These are phyloP conservation scores for Labrus mixtus DNA, from an alignment of 2,113 vertebrate species.

Conservation along the genomic window DNA sequence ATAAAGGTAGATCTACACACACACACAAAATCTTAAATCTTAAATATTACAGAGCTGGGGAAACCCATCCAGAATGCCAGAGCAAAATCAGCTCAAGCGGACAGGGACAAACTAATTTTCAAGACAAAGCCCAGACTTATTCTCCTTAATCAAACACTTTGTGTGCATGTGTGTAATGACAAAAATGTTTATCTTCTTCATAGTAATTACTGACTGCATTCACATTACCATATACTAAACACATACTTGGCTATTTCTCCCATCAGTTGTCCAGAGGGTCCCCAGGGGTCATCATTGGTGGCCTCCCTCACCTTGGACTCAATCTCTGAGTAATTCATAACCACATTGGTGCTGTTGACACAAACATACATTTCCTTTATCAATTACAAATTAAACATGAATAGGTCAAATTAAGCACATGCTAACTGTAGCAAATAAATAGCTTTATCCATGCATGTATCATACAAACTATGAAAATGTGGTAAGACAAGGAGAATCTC, in stretches of 20 bases:
- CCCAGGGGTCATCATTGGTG: constrained; percentile 99
- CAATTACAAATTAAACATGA: not conserved
- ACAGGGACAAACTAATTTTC: not conserved
- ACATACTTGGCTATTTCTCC: constrained; percentile 97
- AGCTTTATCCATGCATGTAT: no score
- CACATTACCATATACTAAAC: not conserved
- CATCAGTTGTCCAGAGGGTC: constrained; percentile 99
- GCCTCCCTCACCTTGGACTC: constrained; percentile 99
- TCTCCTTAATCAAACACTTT: not conserved
- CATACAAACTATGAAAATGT: no score
- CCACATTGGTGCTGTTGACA: constrained; percentile 94
- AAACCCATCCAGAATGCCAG: not conserved
- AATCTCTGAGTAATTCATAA: constrained; percentile 99
- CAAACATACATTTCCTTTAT: constrained; percentile 1
- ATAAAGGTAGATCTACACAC: constrained; percentile 94
- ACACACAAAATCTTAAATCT: constrained; percentile 14
- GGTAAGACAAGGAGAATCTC: no score
- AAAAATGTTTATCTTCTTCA: not conserved
- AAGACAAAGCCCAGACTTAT: not conserved
- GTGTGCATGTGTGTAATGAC: not conserved
- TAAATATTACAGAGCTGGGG: not conserved
- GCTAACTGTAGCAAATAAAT: no score
- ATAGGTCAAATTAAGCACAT: no score
- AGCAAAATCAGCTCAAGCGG: not conserved
- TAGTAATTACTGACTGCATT: not conserved